phyloP scores from a whole-genome alignment of 2,797 vertebrate species.

The Holocentrus rufus region DNA sequence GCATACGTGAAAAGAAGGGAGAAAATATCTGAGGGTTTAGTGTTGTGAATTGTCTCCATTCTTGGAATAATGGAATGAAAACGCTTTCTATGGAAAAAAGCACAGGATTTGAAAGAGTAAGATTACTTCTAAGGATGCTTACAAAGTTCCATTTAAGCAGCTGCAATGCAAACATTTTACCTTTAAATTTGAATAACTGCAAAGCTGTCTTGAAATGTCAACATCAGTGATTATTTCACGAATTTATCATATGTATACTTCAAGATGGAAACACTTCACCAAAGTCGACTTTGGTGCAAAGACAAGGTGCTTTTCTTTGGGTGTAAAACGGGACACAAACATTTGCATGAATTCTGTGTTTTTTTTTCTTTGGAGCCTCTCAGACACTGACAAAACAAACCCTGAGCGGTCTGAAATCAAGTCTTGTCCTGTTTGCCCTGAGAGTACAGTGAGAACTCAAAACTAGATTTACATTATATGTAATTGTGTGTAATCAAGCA shows the following conservation, averaged over 20 bases:
- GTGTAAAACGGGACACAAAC: no score
- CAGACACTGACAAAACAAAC: background rate
- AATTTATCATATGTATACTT: background rate
- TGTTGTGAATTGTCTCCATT: constrained; percentile 50
- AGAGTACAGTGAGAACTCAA: no score
- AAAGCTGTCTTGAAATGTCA: constrained; percentile 5
- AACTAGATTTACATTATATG: no score
- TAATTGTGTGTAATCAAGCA: no score
- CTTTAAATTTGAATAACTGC: constrained; percentile 17
- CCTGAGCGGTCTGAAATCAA: background rate
- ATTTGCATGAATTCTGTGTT: no score
- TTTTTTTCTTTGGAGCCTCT: background rate
- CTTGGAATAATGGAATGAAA: constrained; percentile 56
- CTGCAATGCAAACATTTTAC: constrained; percentile 3
- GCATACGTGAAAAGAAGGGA: constrained; percentile 52
- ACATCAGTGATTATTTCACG: background rate
- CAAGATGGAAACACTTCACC: constrained; percentile 5
- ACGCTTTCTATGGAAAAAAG: constrained; percentile 43
- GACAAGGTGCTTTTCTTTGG: background rate
- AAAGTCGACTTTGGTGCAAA: background rate
- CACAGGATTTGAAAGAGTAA: constrained; percentile 43
- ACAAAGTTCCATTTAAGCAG: constrained; percentile 4
- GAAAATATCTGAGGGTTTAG: constrained; percentile 55
- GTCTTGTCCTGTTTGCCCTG: constrained; percentile 8
- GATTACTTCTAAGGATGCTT: constrained; percentile 36